Evolutionary conservation across 2,888 invertebrate species (phyloP).

Genomic region (Pasiphila rectangulata): DNA sequence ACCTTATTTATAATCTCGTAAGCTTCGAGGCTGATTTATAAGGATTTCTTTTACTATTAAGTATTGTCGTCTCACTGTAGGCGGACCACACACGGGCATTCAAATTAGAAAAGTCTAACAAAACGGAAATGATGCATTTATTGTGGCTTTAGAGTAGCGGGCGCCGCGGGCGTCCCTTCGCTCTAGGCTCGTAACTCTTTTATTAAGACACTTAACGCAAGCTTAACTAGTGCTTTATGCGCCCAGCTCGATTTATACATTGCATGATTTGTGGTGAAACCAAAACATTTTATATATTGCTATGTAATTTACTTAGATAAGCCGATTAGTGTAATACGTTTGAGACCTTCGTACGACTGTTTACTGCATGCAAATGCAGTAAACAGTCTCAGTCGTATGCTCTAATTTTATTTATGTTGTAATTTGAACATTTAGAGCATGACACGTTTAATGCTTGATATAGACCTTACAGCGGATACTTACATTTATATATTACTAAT

Average conservation of each 20-base stretch:
- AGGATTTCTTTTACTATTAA: constrained; percentile 50
- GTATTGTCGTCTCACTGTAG: constrained; percentile 57
- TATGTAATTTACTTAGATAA: constrained; percentile 52
- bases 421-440: constrained; percentile 29
- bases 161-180: constrained; percentile 71
- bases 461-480: constrained; percentile 31
- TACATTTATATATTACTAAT: constrained; percentile 36
- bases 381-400: no score
- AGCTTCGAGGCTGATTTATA: constrained; percentile 53
- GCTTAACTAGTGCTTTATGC: constrained; percentile 67
- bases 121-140: constrained; percentile 75
- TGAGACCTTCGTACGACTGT: constrained; percentile 37
- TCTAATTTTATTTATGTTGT: constrained; percentile 36
- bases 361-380: no score
- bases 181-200: constrained; percentile 71
- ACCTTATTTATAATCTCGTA: constrained; percentile 43
- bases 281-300: constrained; percentile 49
- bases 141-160: constrained; percentile 56
- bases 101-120: constrained; percentile 71
- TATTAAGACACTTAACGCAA: constrained; percentile 72
- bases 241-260: constrained; percentile 62
- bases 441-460: constrained; percentile 29
- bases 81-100: constrained; percentile 71
- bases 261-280: constrained; percentile 69
- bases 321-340: constrained; percentile 58